Evolutionary conservation across 2,888 invertebrate genomes (phyloP).

Genomic region (Dromius quadrimaculatus): DNA sequence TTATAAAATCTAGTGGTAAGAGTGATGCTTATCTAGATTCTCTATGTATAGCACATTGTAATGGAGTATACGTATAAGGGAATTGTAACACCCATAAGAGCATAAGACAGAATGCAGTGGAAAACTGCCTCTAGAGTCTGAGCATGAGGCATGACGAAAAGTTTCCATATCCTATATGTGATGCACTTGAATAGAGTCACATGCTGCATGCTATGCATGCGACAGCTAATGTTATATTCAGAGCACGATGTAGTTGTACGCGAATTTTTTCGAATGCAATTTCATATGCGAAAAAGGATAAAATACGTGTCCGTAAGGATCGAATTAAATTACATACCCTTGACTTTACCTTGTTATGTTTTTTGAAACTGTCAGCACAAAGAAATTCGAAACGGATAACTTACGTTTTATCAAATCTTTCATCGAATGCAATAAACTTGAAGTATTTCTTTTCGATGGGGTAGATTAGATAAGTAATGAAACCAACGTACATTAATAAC

Average conservation of each 20-base stretch:
- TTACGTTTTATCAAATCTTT: background rate
- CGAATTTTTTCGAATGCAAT: slow-evolving; percentile 49
- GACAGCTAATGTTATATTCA: slow-evolving; percentile 46
- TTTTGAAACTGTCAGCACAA: slow-evolving; percentile 6
- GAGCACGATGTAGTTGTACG: slow-evolving; percentile 45
- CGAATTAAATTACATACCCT: slow-evolving; percentile 47
- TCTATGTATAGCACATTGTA: no score
- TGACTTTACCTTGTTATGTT: slow-evolving; percentile 27
- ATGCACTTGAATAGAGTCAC: slow-evolving; percentile 26
- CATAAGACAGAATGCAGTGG: no score
- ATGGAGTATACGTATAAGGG: no score
- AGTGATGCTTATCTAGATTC: no score
- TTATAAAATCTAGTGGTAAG: no score
- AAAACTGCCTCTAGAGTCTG: no score
- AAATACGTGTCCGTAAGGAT: slow-evolving; percentile 48
- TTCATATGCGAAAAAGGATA: slow-evolving; percentile 51
- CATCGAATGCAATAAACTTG: no score
- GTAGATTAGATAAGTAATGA: no score
- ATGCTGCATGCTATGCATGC: slow-evolving; percentile 9
- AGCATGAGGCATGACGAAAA: background rate
- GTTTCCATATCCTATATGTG: slow-evolving; percentile 16
- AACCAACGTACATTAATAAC: no score
- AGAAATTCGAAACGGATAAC: slow-evolving; percentile 16
- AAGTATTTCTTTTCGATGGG: no score
- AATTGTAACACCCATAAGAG: no score